Base-by-base conservation (phyloP, 2,797 vertebrate genomes). In the Arctocebus calabarensis region DNA sequence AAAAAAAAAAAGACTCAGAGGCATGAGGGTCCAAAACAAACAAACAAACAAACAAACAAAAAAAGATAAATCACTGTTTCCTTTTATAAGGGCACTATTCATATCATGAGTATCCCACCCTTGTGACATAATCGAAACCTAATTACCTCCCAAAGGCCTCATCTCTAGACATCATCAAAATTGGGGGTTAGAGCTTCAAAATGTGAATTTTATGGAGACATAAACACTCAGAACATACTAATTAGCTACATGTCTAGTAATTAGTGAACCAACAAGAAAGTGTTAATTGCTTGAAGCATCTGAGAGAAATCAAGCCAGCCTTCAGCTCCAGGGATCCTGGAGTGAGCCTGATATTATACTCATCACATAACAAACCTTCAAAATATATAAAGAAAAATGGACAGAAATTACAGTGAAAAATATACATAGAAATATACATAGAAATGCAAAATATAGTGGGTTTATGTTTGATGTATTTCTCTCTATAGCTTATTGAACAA, bases 401-500 rank as follows among this genome's bases (percentile, higher is more conserved):
- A 70, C 74, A 91, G 78, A 96, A 95, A 85, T 55, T 16, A 32
- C 48, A 84, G 45, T 32, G 48, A 55, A 75, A 48, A 34, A n/a
- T n/a, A n/a, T n/a, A n/a, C n/a, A n/a, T n/a, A 55, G 8, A 43
- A 75, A n/a, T 61, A 64, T 9, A 71, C 78, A 74, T n/a, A 77
- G 77, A 96, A 94, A 78, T 91, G 27, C 20, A 78, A 34, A 94
- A 29, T 19, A 32, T 2, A 64, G n/a, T 23, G 40, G 23, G 8
- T 22, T 93, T 96, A 83, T 43, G 87, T 43, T 75, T 84, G 92
- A 71, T 81, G 16, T 78, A 8, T 75, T 7, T 82, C 32, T 59
- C 32, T 89, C 52, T 66, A 64, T 84, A 84, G 59, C 52, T 97
- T 55, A 75, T 68, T 87, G 12, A 91, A 71, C 52, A 79, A 94